A percentile compares a stretch with the other conserved stretches of the same genome.
Evolutionary conservation across 2,797 vertebrate species (phyloP).

Genomic region (Macrochelys suwanniensis): DNA sequence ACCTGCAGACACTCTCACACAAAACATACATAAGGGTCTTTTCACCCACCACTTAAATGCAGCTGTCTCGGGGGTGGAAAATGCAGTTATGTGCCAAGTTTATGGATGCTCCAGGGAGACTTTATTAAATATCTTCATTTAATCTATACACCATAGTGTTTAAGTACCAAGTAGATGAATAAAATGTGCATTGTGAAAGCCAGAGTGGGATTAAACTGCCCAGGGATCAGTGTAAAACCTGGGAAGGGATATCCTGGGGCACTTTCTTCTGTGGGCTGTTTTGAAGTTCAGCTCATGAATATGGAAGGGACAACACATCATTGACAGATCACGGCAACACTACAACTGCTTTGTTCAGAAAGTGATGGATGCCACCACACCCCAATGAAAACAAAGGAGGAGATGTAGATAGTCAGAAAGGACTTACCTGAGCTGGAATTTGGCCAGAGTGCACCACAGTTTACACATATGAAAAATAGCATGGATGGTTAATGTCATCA

Average conservation of each 20-base stretch:
- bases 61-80: neutral
- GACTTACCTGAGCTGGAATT: neutral
- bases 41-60: accelerated
- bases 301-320: neutral
- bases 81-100: accelerated
- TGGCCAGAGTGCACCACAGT: neutral
- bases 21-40: neutral
- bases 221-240: accelerated
- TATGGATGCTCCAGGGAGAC: neutral
- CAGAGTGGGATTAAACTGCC: neutral
- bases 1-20: neutral
- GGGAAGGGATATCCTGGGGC: neutral
- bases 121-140: neutral
- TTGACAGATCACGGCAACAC: too few species aligned
- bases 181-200: neutral
- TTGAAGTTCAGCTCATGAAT: neutral
- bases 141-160: neutral
- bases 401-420: neutral
- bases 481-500: neutral
- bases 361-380: neutral
- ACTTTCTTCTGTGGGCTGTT: neutral
- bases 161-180: accelerated
- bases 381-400: neutral
- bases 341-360: neutral
- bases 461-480: neutral